Evolutionary conservation across 2,113 vertebrate genomes (phyloP).

Genomic region (Oncorhynchus tshawytscha): DNA sequence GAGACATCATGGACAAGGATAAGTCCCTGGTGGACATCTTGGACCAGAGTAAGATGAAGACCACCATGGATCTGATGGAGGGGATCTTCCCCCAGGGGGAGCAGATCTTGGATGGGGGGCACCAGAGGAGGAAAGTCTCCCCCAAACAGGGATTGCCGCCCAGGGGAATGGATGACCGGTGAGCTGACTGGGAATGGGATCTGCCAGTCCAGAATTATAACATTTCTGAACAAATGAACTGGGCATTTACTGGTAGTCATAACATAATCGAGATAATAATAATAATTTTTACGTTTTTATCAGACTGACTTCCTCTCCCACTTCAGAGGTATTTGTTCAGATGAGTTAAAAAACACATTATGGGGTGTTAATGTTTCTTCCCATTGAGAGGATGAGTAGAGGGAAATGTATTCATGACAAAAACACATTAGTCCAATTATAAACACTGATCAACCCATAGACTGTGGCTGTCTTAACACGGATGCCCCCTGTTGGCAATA

Average conservation of each 20-base stretch:
- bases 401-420: background rate
- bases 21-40: constrained; percentile 89
- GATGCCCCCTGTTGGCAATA: background rate
- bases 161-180: constrained; percentile 79
- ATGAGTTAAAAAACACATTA: background rate
- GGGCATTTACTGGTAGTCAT: background rate
- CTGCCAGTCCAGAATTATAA: background rate
- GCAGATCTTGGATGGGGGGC: constrained; percentile 81
- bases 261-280: background rate
- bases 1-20: constrained; percentile 89
- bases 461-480: background rate
- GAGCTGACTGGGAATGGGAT: constrained; percentile 44
- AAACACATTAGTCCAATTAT: background rate
- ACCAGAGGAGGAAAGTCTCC: constrained; percentile 81
- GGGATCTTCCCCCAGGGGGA: constrained; percentile 89
- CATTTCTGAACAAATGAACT: background rate
- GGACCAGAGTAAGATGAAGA: constrained; percentile 86
- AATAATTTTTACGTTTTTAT: no score
- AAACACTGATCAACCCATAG: background rate
- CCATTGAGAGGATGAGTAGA: background rate
- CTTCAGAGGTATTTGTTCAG: background rate
- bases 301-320: background rate
- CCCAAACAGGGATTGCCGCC: constrained; percentile 73
- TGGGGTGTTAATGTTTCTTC: background rate
- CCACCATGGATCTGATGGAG: constrained; percentile 95